Evolutionary conservation across 2,797 vertebrate species (phyloP), one percentile per base, ranked within the genome.

Genomic region (Synanceia verrucosa): DNA sequence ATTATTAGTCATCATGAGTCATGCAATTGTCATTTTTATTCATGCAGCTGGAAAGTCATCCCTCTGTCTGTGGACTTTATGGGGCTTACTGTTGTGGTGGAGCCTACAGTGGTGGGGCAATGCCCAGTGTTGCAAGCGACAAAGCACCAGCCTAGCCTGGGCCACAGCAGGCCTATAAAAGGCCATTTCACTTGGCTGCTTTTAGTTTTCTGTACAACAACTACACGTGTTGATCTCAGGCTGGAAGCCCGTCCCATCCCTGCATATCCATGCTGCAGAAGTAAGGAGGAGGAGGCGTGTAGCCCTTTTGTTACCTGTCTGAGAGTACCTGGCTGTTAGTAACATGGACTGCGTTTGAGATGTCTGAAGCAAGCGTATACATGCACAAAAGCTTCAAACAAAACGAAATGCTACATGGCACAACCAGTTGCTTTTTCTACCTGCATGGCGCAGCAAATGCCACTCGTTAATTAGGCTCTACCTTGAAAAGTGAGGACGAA

Each of bases 281-380:
- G 87, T 83, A 83, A 84, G 87, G 83, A 84, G 88, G 83, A 88
- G 86, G 86, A 90, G 87, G 89, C 87, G 88, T 87, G 87, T 57
- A 88, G 84, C 68, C 76, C 88, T 89, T 93, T 85, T 89, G 86
- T 92, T 93, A 95, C 94, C 94, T 95, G 93, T 81, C 50, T 74
- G 79, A 87, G 86, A 85, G 78, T 91, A 94, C 91, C 91, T 93
- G 89, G 72, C 70, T 71, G 83, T 76, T 59, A 58, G 81, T 76
- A 73, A 80, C 87, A 62, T 73, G 84, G 83, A 79, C 87, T 73
- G 88, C 76, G 81, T 81, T 78, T 82, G 84, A 90, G 79, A 89
- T 92, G 89, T 83, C 89, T 86, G 65, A 76, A 84, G 55, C 61
- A 52, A 72, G n/a, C n/a, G n/a, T n/a, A 58, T 37, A 64, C 76